Base-by-base conservation (phyloP, 2,113 vertebrate genomes). In the Python bivittatus region DNA sequence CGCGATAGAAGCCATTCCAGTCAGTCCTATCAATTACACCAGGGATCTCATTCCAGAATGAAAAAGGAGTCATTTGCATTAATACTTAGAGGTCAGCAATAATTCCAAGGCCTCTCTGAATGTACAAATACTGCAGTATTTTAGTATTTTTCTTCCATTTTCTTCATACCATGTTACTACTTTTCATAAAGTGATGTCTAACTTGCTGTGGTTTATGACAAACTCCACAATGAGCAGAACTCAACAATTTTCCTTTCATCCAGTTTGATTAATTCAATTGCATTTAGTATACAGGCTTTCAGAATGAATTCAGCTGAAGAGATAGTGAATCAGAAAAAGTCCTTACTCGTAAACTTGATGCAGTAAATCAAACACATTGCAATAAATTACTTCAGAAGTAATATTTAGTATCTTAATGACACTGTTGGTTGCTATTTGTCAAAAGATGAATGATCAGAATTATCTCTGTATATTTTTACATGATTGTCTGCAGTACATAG, bases 1-100 rank as follows among this genome's bases (percentile, higher is more conserved):
- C 96, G 96, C 94, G 94, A 97, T 97, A 1, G 0, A 94, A 97
- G 92, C 42, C 88, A 89, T 97, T 96, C 96, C 93, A 94, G 85
- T 90, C 95, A 83, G 64, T 91, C 84, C 79, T 93, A 97, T 97
- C 94, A 95, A 90, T 97, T 97, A 92, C 13, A 91, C 93, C 1
- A 92, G 38, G 56, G 84, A 94, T 93, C 94, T 96, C 93, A 96
- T 96, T 97, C 94, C 58, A 64, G 86, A 57, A 29, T 95, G 95
- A 97, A 92, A 27, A 90, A 96, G 96, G 90, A 96, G 90, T 60
- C 93, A 92, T 93, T 93, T 94, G 95, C 94, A 94, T 79, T 92
- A 25, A 90, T 96, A 91, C 95, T 97, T 93, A 94, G 92, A 96
- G 86, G 96, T 91, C 94, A 97, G 91, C 0, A 54, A 95, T 96